Base-by-base conservation (phyloP, 1,140 invertebrate genomes). In the Drosophila navojoa region DNA sequence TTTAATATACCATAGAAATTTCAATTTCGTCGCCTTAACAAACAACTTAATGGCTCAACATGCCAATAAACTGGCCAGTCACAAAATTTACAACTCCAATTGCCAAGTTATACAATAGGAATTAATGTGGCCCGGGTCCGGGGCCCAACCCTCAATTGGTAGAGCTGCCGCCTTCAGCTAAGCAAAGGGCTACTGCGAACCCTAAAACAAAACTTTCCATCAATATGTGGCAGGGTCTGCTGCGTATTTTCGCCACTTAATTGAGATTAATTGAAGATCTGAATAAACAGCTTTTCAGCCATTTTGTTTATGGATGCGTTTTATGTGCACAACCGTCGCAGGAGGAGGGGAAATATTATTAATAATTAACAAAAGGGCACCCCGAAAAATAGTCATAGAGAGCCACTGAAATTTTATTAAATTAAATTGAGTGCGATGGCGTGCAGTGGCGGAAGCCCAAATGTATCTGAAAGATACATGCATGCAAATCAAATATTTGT, bases 261-360 rank as follows among this genome's bases (percentile, higher is more conserved):
- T 86, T 86, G 84, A 86, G 82, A 86, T 86, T 86, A 86, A 86
- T 86, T 86, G 82, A 86, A 86, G 82, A 78, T 87, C 71, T 79
- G 76, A 87, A 82, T 82, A 79, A 87, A 87, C 76, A 76, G 69
- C 82, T 79, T 82, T 87, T 40, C 67, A 76, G 80, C 79, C 79
- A 82, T 82, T 82, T 84, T 81, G 79, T 81, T 81, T 77, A 78
- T 74, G 81, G 32, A 45, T 81, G 81, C 59, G 81, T 86, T 85
- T 86, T 78, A 86, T 86, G 82, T 86, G 79, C 82, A 84, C 82
- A 84, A 55, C 66, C 16, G 57, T 60, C 35, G 40, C 19, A 22
- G 19, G 19, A 64, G 66, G 25, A 55, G 27, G 19, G 6, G 38
- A 57, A 45, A 47, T 73, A 81, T 85, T 86, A 87, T 79, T 86